These are phyloP conservation scores for Lasioglossum villosulum DNA, from an alignment of 2,888 invertebrate species.

Conservation along the genomic window DNA sequence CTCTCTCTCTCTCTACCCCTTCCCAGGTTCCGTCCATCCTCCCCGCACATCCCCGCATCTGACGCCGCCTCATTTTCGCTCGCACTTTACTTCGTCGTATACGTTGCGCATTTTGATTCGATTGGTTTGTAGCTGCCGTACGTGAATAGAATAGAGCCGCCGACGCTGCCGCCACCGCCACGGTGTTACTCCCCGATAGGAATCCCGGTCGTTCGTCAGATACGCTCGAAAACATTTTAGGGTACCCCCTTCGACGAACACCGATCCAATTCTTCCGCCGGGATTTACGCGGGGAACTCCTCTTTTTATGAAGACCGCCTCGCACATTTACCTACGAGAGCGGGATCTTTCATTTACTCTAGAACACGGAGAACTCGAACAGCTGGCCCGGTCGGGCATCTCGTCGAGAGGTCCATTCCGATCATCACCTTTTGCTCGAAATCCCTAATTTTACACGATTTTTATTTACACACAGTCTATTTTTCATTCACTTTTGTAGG, in stretches of 20 bases:
- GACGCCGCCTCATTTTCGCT: conserved; percentile 61
- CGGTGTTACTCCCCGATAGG: conserved; percentile 17
- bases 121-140: conserved; percentile 52
- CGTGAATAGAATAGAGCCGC: conserved; percentile 43
- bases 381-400: neutral
- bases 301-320: neutral
- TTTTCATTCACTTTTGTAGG: too few relatives aligned
- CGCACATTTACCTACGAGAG: neutral
- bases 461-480: neutral
- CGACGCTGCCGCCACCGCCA: neutral
- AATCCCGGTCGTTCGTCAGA: conserved; percentile 41
- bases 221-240: conserved; percentile 37
- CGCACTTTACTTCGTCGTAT: conserved; percentile 54
- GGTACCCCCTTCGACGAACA: neutral
- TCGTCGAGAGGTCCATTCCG: neutral
- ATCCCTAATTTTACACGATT: neutral
- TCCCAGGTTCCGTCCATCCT: neutral
- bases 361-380: neutral
- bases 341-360: neutral
- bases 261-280: neutral
- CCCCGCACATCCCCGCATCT: neutral
- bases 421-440: neutral
- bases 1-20: neutral
- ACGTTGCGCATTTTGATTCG: conserved; percentile 62
- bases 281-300: conserved; percentile 10